Evolutionary conservation across 2,888 invertebrate genomes (phyloP).

Genomic region (Epinotia ramella): DNA sequence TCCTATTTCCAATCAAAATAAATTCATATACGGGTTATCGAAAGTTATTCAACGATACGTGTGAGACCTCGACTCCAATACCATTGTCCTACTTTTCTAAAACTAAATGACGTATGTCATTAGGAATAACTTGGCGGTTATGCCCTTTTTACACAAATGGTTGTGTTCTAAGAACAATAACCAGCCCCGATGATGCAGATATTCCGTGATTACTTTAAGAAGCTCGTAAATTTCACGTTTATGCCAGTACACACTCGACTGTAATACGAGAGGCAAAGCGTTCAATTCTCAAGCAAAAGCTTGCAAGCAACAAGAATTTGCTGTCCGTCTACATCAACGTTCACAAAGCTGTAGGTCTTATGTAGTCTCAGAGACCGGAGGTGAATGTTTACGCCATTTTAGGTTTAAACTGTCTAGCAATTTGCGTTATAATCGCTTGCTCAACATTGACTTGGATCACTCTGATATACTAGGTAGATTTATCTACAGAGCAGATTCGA

Average conservation of each 20-base stretch:
- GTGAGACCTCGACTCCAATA: slow-evolving; percentile 15
- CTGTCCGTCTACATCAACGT: background rate
- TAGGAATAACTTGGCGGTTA: background rate
- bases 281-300: background rate
- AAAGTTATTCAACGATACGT: slow-evolving; percentile 13
- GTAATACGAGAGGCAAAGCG: background rate
- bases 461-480: background rate
- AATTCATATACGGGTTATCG: background rate
- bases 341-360: background rate
- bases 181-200: slow-evolving; percentile 21
- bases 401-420: background rate
- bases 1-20: background rate
- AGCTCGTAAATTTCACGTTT: slow-evolving; percentile 1
- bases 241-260: background rate
- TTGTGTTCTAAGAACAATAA: slow-evolving; percentile 21
- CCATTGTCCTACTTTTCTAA: background rate
- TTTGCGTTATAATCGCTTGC: background rate
- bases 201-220: background rate
- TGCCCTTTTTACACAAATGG: background rate
- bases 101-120: background rate
- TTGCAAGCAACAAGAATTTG: background rate
- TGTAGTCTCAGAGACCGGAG: background rate
- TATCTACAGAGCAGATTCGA: slow-evolving; percentile 8
- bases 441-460: background rate
- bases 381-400: background rate